These are phyloP conservation scores for Antitype chi DNA, from an alignment of 2,888 invertebrate species.

Conservation along the genomic window DNA sequence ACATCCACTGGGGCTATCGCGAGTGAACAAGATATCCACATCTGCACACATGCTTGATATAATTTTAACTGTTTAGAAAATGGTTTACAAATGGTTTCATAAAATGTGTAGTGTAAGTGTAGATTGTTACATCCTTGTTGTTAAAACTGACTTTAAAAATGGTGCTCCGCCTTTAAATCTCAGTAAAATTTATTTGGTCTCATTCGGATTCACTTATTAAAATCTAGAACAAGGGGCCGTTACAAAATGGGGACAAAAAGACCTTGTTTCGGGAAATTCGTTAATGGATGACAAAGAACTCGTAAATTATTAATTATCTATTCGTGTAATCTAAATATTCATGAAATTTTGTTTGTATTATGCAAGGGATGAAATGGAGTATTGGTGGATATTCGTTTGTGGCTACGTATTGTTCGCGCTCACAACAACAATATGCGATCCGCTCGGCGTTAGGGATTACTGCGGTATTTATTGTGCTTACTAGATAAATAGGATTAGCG, in stretches of 20 bases:
- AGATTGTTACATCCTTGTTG: background rate
- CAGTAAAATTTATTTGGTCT: slow-evolving; percentile 8
- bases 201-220: background rate
- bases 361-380: slow-evolving; percentile 40
- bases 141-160: background rate
- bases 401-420: slow-evolving; percentile 32
- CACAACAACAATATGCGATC: slow-evolving; percentile 24
- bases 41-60: background rate
- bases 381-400: slow-evolving; percentile 30
- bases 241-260: slow-evolving; percentile 59
- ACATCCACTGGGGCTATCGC: background rate
- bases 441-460: slow-evolving; percentile 40
- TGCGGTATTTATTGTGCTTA: slow-evolving; percentile 26
- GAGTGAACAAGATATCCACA: slow-evolving; percentile 11
- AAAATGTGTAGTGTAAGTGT: background rate
- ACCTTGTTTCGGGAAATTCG: slow-evolving; percentile 73
- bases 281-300: slow-evolving; percentile 76
- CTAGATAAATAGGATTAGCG: slow-evolving; percentile 40
- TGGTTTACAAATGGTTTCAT: background rate
- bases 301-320: slow-evolving; percentile 65
- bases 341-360: slow-evolving; percentile 48
- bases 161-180: background rate
- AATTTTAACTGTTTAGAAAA: background rate
- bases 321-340: slow-evolving; percentile 49
- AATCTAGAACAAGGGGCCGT: slow-evolving; percentile 9